Percentiles rank a stretch among this genome's conserved stretches.
phyloP scores from a whole-genome alignment of 2,888 invertebrate genomes.

The Polydrusus pterygomalis region DNA sequence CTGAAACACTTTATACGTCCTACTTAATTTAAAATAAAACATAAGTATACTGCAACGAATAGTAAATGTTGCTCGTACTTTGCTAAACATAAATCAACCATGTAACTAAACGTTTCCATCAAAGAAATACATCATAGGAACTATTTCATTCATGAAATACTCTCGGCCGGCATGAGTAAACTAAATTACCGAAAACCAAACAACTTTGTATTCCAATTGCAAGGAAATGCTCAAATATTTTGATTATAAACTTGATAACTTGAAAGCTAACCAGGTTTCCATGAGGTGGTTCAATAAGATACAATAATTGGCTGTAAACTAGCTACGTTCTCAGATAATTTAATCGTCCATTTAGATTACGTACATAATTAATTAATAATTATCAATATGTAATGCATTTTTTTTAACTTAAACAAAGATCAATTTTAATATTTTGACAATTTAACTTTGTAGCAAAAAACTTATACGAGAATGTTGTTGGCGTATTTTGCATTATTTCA shows the following conservation, averaged over 20 bases:
- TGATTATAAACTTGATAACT: conserved; percentile 33
- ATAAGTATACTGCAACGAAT: too few species aligned
- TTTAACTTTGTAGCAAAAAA: too few species aligned
- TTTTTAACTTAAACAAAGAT: too few species aligned
- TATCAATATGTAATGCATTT: too few species aligned
- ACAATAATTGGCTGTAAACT: conserved; percentile 2
- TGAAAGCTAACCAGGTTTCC: not conserved
- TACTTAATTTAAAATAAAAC: too few species aligned
- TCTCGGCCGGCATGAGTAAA: conserved; percentile 3
- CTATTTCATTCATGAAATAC: conserved; percentile 10
- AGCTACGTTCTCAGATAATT: not conserved
- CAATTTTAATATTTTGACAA: too few species aligned
- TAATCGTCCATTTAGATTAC: not conserved
- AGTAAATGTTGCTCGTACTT: too few species aligned
- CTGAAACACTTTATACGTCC: too few species aligned
- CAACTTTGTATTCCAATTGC: conserved; percentile 9
- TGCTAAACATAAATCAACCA: too few species aligned
- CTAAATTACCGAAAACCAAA: conserved; percentile 23
- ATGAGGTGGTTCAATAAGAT: conserved; percentile 19
- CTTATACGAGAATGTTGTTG: too few species aligned
- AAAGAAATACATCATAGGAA: conserved; percentile 5
- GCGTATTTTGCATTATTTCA: too few species aligned
- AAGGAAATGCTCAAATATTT: conserved; percentile 30
- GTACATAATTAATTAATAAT: not conserved
- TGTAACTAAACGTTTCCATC: not conserved